Base-by-base conservation (phyloP, 2,113 vertebrate genomes). In the Garra rufa region DNA sequence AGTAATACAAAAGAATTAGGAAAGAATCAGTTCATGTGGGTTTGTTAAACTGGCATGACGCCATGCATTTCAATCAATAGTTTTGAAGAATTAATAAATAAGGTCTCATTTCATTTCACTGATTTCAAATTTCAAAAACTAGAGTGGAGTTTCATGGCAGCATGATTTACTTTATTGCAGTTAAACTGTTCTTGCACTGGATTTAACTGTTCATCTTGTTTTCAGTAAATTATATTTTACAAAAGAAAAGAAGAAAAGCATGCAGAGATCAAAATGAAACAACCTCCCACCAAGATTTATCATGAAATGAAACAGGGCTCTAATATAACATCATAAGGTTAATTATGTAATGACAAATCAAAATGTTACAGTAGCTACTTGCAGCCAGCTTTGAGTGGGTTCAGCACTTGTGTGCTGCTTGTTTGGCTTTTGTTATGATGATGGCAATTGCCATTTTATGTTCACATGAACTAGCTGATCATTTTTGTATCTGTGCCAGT, bases 351-450 rank as follows among this genome's bases (percentile, higher is more conserved):
- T 44, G 55, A 78, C 38, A 61, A n/a, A 43, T 41, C 34, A 38
- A 55, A 78, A 44, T 44, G 14, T 44, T 59, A 43, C 7, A 78
- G 1, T 43, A 78, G 76, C 38, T 26, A 44, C 76, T 61, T 78
- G 76, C 76, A 78, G 76, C 55, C 55, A 78, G 6, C 52, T 61
- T 61, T 44, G 38, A 78, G 76, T 2, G 8, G 34, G 21, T 78
- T 59, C n/a, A 24, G n/a, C 28, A 59, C 3, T 24, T 61, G 38
- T 26, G 11, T 24, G 21, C 6, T 43, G 30, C 21, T 57, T 76
- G 50, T n/a, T 57, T 57, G 75, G 4, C 28, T 57, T 57, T 41
- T 14, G 11, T 4, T 21, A 34, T 21, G 74, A 14, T 26, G 3
- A 34, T 52, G 28, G 41, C 34, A 52, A 57, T 57, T 41, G 6